Conservation (phyloP, 2,113 vertebrate genomes). For the Brachypodius melanocephalos region DNA sequence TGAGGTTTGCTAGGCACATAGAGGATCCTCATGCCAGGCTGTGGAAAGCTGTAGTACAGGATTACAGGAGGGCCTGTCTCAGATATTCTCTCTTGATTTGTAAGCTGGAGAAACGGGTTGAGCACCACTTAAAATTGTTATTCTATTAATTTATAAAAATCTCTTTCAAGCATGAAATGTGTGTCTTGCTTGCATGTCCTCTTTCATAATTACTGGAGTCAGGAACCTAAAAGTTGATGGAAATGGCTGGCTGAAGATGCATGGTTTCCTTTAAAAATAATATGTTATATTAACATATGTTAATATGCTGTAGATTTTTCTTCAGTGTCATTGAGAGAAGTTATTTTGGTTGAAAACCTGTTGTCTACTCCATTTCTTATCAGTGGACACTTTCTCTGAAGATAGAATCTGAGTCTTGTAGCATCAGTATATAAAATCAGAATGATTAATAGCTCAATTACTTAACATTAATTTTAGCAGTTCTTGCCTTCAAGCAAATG, state of each 20-base stretch:
- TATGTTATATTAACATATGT: too few species aligned
- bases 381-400: conserved; percentile 19
- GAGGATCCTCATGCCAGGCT: background rate
- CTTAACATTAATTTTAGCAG: conserved; percentile 21
- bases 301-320: background rate
- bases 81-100: background rate
- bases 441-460: conserved; percentile 62
- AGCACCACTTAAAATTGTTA: background rate
- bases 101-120: rapidly evolving
- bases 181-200: background rate
- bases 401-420: conserved; percentile 46
- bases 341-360: background rate
- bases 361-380: background rate
- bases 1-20: background rate
- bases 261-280: background rate
- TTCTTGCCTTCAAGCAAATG: conserved; percentile 35
- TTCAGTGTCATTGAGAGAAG: background rate
- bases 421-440: conserved; percentile 32
- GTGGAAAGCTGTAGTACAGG: background rate
- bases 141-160: background rate
- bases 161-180: background rate
- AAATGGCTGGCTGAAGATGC: background rate
- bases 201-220: background rate
- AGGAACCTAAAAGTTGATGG: background rate
- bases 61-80: background rate